A percentile compares a stretch with the other conserved stretches of the same genome.
phyloP scores from a whole-genome alignment of 1,140 invertebrate genomes.

The Drosophila watanabei region DNA sequence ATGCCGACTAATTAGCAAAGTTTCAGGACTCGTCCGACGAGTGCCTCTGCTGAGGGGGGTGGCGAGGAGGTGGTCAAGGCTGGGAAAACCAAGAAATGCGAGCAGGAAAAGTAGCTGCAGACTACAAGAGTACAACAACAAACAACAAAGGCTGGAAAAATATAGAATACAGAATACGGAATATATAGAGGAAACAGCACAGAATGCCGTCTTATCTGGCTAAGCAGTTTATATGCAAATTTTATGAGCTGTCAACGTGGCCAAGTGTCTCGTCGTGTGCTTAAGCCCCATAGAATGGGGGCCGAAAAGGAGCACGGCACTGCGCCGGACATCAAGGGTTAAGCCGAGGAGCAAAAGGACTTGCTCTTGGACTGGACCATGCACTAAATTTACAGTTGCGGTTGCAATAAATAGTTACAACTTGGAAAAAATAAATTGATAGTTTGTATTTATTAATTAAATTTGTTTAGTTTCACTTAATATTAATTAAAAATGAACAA shows the following conservation, averaged over 20 bases:
- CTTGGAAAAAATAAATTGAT: neutral
- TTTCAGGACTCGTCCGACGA: constrained; percentile 15
- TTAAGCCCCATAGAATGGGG: constrained; percentile 23
- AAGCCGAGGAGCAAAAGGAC: constrained; percentile 27
- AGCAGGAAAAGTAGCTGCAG: constrained; percentile 10
- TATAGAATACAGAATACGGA: constrained; percentile 1
- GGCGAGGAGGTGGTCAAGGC: constrained; percentile 44
- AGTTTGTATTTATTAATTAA: neutral
- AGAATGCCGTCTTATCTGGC: constrained; percentile 24
- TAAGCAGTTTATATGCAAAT: constrained; percentile 69
- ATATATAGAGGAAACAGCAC: constrained; percentile 1
- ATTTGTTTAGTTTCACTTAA: neutral
- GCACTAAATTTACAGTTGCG: neutral
- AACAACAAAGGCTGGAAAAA: neutral
- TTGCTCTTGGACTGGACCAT: constrained; percentile 34
- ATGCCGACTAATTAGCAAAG: constrained; percentile 43
- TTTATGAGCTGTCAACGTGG: constrained; percentile 67
- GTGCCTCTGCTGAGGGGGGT: neutral
- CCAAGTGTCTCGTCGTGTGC: constrained; percentile 53
- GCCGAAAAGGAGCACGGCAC: constrained; percentile 13
- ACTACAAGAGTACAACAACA: neutral
- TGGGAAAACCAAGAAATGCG: constrained; percentile 9
- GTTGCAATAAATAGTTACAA: neutral
- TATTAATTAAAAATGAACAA: neutral
- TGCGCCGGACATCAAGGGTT: constrained; percentile 37